Base-by-base conservation (phyloP, 2,888 invertebrate genomes). In the Aleiodes testaceus region DNA sequence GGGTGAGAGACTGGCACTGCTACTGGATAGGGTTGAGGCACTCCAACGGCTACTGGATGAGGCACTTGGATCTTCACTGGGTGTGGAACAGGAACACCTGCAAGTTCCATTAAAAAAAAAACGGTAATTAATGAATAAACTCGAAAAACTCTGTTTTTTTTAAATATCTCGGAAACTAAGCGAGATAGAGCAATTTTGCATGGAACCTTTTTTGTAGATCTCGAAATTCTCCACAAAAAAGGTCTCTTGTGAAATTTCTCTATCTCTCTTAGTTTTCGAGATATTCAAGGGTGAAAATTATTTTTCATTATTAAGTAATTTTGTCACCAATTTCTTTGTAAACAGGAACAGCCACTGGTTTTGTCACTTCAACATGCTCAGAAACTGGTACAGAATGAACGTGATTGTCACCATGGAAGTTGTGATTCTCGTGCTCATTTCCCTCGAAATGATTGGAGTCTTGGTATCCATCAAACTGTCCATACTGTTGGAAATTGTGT, bases 1-100 rank as follows among this genome's bases (percentile, higher is more conserved):
- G 92, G 92, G 77, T 92, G 92, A 0, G 92, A 90, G 0, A 93
- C 92, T 0, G 93, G 92, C 0, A 93, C 88, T 44, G 92, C 92
- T 1, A 93, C 92, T 0, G 93, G 93, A 26, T 92, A 91, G 0
- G 92, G 92, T 75, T 93, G 92, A 0, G 91, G 90, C 0, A 91
- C 90, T 0, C 91, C 90, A 0, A 92, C 90, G 0, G 91, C 82
- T 0, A 91, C 80, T 0, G 91, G 91, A 66, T 91, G 90, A 30
- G 90, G 87, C 5, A 91, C 83, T 81, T 90, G 89, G 77, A 91
- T 91, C 72, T 91, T 90, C 30, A 91, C 88, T 70, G 92, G 92
- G 66, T 93, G 91, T 0, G 88, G 91, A 3, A 91, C 87, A 36
- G 92, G 92, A 14, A 92, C 89, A 0, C 84, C 84, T 84, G 73